A percentile compares a stretch with the other conserved stretches of the same genome.
Evolutionary conservation across 2,113 vertebrate genomes (phyloP).

Genomic region (Cichladusa arquata): DNA sequence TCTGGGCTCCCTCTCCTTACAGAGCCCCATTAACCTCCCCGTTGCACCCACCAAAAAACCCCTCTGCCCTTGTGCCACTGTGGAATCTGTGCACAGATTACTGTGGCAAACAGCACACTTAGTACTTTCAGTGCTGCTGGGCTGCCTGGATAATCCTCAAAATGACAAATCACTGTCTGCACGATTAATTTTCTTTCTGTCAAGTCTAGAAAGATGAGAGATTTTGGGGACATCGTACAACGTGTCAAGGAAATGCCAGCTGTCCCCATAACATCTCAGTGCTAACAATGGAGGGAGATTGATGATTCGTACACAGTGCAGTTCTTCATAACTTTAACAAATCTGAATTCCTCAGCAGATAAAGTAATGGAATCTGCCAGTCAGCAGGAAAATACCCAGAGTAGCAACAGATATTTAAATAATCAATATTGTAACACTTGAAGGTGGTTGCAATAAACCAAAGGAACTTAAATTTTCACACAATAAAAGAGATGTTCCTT

Average conservation of each 20-base stretch:
- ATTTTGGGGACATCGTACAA: slow-evolving; percentile 61
- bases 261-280: slow-evolving; percentile 59
- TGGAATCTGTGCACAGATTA: not conserved
- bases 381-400: slow-evolving; percentile 53
- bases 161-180: slow-evolving; percentile 61
- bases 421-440: slow-evolving; percentile 54
- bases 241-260: slow-evolving; percentile 72
- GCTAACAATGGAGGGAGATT: slow-evolving; percentile 67
- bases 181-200: slow-evolving; percentile 74
- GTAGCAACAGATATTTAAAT: slow-evolving; percentile 53
- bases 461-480: not conserved
- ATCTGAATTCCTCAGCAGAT: slow-evolving; percentile 71
- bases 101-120: not conserved
- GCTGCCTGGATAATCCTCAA: slow-evolving; percentile 57
- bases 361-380: slow-evolving; percentile 77
- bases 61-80: not conserved
- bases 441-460: slow-evolving; percentile 22
- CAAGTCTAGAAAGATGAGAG: slow-evolving; percentile 71
- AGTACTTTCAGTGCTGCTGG: not conserved
- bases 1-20: not conserved
- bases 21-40: not conserved
- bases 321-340: slow-evolving; percentile 65
- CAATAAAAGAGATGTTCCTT: not conserved
- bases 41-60: not conserved
- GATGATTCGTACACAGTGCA: slow-evolving; percentile 61